A percentile compares a stretch with the other conserved stretches of the same genome.
These are phyloP conservation scores for Drosophila barbarae DNA, from an alignment of 2,888 invertebrate species.

Conservation along the genomic window DNA sequence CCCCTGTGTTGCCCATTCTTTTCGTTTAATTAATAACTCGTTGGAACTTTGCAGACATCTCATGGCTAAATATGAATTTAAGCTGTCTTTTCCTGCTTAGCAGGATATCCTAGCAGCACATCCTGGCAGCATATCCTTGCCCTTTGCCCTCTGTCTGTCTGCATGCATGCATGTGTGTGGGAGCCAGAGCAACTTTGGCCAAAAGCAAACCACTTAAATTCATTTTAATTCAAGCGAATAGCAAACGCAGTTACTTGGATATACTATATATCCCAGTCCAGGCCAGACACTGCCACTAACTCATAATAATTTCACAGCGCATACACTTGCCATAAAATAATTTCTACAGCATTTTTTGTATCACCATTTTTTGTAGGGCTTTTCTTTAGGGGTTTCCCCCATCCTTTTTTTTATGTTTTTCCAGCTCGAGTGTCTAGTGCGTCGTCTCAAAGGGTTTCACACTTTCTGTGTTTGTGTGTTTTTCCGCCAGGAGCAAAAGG, in stretches of 20 bases:
- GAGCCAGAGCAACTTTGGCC: slow-evolving; percentile 57
- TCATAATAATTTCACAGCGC: slow-evolving; percentile 53
- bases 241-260: slow-evolving; percentile 30
- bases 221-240: slow-evolving; percentile 64
- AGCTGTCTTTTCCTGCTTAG: slow-evolving; percentile 31
- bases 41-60: slow-evolving; percentile 60
- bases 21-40: slow-evolving; percentile 54
- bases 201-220: slow-evolving; percentile 67
- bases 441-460: slow-evolving; percentile 69
- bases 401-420: slow-evolving; percentile 8
- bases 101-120: slow-evolving; percentile 30
- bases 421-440: slow-evolving; percentile 43
- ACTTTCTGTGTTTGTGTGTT: slow-evolving; percentile 42
- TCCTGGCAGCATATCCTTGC: slow-evolving; percentile 28
- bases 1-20: slow-evolving; percentile 16
- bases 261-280: slow-evolving; percentile 2
- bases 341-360: slow-evolving; percentile 57
- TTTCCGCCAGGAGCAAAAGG: slow-evolving; percentile 42
- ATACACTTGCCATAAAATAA: slow-evolving; percentile 58
- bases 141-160: slow-evolving; percentile 15
- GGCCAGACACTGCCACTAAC: slow-evolving; percentile 27
- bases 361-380: slow-evolving; percentile 24
- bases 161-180: slow-evolving; percentile 20
- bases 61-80: slow-evolving; percentile 51
- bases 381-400: slow-evolving; percentile 17